These are phyloP conservation scores for Leguminivora glycinivorella DNA, from an alignment of 1,140 invertebrate genomes.

Conservation along the genomic window DNA sequence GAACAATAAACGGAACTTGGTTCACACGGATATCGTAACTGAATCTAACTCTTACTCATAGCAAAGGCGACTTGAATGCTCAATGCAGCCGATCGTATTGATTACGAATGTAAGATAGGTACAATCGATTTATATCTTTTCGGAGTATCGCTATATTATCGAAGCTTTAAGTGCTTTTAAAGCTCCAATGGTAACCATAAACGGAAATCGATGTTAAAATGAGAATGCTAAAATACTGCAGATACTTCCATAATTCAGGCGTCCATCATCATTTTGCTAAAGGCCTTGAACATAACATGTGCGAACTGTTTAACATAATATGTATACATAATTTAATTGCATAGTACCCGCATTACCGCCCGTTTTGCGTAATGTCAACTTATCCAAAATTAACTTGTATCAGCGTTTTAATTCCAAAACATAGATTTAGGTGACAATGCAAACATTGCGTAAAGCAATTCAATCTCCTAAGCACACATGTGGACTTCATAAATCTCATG, in stretches of 20 bases:
- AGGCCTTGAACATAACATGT: too few relatives aligned
- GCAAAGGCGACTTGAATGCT: slow-evolving; percentile 14
- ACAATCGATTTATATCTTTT: slow-evolving; percentile 1
- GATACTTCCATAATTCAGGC: not conserved
- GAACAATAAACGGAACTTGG: slow-evolving; percentile 23
- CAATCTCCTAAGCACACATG: slow-evolving; percentile 70
- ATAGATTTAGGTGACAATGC: too few relatives aligned
- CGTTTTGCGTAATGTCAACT: not conserved
- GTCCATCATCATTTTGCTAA: too few relatives aligned
- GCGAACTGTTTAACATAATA: too few relatives aligned
- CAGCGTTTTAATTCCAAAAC: slow-evolving; percentile 35
- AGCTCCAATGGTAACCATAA: not conserved
- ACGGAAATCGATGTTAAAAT: not conserved
- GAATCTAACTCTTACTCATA: slow-evolving; percentile 17
- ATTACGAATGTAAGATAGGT: slow-evolving; percentile 4
- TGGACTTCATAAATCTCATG: slow-evolving; percentile 74
- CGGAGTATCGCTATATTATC: not conserved
- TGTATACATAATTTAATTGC: too few relatives aligned
- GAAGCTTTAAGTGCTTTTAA: not conserved
- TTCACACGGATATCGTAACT: slow-evolving; percentile 25
- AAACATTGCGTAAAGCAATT: slow-evolving; percentile 64
- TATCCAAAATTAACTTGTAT: not conserved
- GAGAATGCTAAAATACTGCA: too few relatives aligned
- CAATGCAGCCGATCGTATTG: slow-evolving; percentile 6
- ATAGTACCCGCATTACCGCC: too few relatives aligned